Conservation (phyloP, 2,797 vertebrate species). For the Ceryle rudis region DNA sequence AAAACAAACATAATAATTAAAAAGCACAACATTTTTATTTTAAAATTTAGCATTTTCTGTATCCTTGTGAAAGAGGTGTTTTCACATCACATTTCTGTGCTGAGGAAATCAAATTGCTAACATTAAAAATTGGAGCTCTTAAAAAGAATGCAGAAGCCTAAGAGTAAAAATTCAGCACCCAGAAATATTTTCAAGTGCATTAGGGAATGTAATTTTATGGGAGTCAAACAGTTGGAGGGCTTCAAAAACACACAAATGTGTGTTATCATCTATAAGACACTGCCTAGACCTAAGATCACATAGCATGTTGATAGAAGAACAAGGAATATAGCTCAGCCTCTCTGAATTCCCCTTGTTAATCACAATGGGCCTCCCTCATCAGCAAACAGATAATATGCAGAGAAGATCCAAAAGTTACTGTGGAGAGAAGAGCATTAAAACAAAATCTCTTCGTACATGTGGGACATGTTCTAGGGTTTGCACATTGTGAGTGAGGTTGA, state of each 20-base stretch:
- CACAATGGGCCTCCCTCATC: background rate
- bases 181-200: background rate
- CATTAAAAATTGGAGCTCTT: background rate
- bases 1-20: background rate
- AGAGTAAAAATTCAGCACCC: background rate
- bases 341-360: background rate
- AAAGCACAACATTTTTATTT: background rate
- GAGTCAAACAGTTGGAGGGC: background rate
- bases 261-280: background rate
- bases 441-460: background rate
- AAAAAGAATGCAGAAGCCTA: background rate
- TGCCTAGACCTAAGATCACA: background rate
- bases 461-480: background rate
- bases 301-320: background rate
- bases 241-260: background rate
- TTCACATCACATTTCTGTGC: background rate
- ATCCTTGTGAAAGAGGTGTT: background rate
- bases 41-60: background rate
- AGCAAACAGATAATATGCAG: background rate
- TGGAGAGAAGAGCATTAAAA: background rate
- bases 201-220: background rate
- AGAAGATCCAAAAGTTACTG: background rate
- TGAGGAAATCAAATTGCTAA: background rate
- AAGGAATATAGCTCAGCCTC: background rate
- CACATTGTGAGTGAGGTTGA: rapidly evolving